Conservation (phyloP, 1,140 invertebrate species). For the Calephelis virginiensis region DNA sequence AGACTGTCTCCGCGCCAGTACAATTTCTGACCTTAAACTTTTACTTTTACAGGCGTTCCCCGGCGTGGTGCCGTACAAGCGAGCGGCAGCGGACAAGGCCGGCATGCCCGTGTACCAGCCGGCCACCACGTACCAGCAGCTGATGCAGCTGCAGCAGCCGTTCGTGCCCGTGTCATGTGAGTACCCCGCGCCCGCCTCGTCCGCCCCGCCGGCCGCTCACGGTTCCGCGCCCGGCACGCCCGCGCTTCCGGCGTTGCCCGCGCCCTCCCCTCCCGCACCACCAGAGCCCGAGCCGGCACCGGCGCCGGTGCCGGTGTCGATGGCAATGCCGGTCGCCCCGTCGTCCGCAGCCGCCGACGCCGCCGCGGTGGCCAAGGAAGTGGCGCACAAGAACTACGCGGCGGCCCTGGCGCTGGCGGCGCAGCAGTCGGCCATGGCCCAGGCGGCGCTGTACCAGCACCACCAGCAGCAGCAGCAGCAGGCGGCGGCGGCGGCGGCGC, state of each 20-base stretch:
- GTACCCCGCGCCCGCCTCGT: conserved; percentile 87
- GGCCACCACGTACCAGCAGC: conserved; percentile 94
- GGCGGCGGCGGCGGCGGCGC: conserved; percentile 79
- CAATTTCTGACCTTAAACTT: conserved; percentile 8
- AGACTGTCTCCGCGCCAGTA: not conserved
- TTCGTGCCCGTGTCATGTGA: conserved; percentile 96
- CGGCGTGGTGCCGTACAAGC: conserved; percentile 94
- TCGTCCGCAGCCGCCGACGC: conserved; percentile 65
- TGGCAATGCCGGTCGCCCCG: conserved; percentile 69
- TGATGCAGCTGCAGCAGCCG: conserved; percentile 96
- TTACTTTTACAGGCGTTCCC: conserved; percentile 89
- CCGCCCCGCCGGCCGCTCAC: conserved; percentile 72
- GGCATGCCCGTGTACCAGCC: conserved; percentile 97
- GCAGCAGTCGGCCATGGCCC: conserved; percentile 73
- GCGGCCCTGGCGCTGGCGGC: conserved; percentile 69
- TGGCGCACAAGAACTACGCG: conserved; percentile 88
- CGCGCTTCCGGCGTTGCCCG: conserved; percentile 47
- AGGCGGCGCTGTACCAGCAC: conserved; percentile 88
- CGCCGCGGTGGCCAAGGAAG: conserved; percentile 83
- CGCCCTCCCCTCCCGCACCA: conserved; percentile 73
- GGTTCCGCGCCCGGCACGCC: conserved; percentile 22
- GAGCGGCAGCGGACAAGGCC: conserved; percentile 95
- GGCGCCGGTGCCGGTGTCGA: conserved; percentile 40
- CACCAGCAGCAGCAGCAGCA: conserved; percentile 89
- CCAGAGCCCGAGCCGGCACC: conserved; percentile 36